Conservation (phyloP, 2,797 vertebrate genomes). For the Argya squamiceps region DNA sequence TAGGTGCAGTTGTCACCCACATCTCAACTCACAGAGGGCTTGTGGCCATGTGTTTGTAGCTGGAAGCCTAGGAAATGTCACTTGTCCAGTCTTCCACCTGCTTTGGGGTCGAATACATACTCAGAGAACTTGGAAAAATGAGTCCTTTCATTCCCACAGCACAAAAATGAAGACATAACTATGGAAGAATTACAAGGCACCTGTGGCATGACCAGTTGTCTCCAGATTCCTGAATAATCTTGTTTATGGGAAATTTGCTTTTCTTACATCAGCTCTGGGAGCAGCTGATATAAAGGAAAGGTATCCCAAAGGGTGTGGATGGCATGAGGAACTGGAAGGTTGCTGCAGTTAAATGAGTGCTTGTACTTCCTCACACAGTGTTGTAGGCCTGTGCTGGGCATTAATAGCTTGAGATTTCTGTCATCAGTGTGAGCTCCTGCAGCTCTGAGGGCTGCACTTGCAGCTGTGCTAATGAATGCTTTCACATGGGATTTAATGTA, state of each 20-base stretch:
- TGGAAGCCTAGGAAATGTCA: too few species aligned
- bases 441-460: neutral
- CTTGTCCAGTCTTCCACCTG: neutral
- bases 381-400: neutral
- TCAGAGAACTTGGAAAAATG: neutral
- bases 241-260: neutral
- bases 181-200: neutral
- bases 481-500: neutral
- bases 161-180: neutral
- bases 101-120: neutral
- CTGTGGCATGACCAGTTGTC: neutral
- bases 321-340: neutral
- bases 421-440: neutral
- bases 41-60: accelerated
- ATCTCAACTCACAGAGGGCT: neutral
- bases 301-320: neutral
- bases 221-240: neutral
- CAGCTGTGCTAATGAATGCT: neutral
- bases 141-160: neutral
- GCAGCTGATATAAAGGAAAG: neutral
- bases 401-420: neutral
- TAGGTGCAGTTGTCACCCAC: neutral
- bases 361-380: neutral
- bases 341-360: neutral
- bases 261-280: neutral